Base-by-base conservation (phyloP, 2,113 vertebrate genomes). In the Tamias sibiricus region DNA sequence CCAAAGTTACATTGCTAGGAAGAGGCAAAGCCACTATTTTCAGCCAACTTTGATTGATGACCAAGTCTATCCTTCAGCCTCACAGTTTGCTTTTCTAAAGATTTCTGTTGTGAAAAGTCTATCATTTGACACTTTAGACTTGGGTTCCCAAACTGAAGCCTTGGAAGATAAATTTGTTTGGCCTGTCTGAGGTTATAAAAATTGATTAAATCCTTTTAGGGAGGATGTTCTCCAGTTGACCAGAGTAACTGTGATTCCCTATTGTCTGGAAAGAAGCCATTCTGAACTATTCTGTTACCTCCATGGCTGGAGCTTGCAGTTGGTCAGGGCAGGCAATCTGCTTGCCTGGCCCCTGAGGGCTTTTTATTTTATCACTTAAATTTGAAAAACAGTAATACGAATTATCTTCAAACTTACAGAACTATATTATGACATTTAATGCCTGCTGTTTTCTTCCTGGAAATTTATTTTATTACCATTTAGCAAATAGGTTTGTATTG, bases 401-500 rank as follows among this genome's bases (percentile, higher is more conserved):
- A 96, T 79, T 71, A 85, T 83, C 89, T 89, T 30, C 28, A 87
- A 2, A 44, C 62, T 68, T 94, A 52, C 42, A 83, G 35, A 89
- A 32, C 14, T 17, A 2, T 66, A 86, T 79, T 59, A 86, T 80
- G 89, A 95, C 57, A 72, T 89, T 93, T 85, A 32, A 42, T 76
- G 49, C 57, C 7, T 92, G 20, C 17, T 88, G 49, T 90, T 71
- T 96, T 83, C 66, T 86, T 72, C 16, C n/a, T 93, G 79, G 80
- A 93, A 95, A 80, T 80, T 90, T 96, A 40, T 80, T 91, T 96
- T 95, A 81, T 84, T 96, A 75, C 40, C 62, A 54, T 76, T 90
- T 97, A 97, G 40, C 90, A 95, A 96, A 94, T 80, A 96, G 7
- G 20, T n/a, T 74, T 95, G 32, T 92, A 71, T n/a, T 95, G 74